Evolutionary conservation across 1,140 invertebrate genomes (phyloP).

Genomic region (Mya arenaria): DNA sequence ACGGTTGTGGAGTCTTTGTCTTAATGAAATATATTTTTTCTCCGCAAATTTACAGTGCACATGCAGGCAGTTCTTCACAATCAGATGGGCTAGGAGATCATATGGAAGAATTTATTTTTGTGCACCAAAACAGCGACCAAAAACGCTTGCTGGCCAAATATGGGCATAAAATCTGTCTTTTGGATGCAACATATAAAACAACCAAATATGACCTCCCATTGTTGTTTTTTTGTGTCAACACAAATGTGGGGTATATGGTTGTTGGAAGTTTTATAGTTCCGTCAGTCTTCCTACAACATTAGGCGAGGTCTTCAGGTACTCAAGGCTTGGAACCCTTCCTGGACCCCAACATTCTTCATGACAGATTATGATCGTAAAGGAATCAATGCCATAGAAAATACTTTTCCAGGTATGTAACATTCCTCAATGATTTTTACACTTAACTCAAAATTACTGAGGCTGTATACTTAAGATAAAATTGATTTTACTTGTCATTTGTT

Average conservation of each 20-base stretch:
- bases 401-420: constrained; percentile 28
- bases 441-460: too few relatives aligned
- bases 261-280: constrained; percentile 57
- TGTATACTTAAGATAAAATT: neutral
- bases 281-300: constrained; percentile 36
- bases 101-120: constrained; percentile 43
- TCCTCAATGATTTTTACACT: too few relatives aligned
- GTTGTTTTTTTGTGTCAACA: constrained; percentile 60
- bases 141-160: constrained; percentile 42
- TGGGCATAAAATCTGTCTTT: constrained; percentile 51
- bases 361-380: constrained; percentile 52
- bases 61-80: neutral
- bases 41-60: constrained; percentile 7
- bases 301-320: constrained; percentile 47
- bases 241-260: constrained; percentile 56
- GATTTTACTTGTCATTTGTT: neutral
- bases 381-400: constrained; percentile 38
- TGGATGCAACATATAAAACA: constrained; percentile 64
- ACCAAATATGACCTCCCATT: constrained; percentile 62
- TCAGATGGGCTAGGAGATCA: too few relatives aligned
- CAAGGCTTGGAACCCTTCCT: constrained; percentile 54
- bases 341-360: constrained; percentile 55
- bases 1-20: too few relatives aligned
- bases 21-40: too few relatives aligned
- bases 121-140: constrained; percentile 57